These are phyloP conservation scores for Urophycis tenuis DNA, from an alignment of 2,797 vertebrate genomes.

Conservation along the genomic window DNA sequence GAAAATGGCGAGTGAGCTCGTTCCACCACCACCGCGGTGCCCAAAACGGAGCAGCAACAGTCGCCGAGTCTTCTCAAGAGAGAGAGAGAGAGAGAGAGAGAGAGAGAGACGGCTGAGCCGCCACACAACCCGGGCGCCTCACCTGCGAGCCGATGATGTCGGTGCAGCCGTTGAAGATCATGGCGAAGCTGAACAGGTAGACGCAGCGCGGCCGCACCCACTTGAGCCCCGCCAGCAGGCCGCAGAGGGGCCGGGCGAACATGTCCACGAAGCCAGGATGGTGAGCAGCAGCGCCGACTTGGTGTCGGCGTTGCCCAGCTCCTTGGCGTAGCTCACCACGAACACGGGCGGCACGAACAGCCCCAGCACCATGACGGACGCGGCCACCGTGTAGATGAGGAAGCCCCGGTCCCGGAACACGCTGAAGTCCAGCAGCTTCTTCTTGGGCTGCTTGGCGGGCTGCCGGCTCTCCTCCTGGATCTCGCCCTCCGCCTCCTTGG, in stretches of 20 bases:
- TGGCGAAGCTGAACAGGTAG: constrained; percentile 90
- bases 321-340: constrained; percentile 91
- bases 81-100: too few relatives aligned
- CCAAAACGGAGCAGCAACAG: too few relatives aligned
- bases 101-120: too few relatives aligned
- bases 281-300: constrained; percentile 86
- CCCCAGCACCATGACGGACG: constrained; percentile 92
- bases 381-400: constrained; percentile 81
- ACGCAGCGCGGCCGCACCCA: constrained; percentile 85
- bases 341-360: constrained; percentile 95
- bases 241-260: constrained; percentile 85
- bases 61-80: too few relatives aligned
- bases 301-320: constrained; percentile 80
- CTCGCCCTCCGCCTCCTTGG: constrained; percentile 25
- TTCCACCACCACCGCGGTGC: too few relatives aligned
- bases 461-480: constrained; percentile 31
- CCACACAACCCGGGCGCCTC: too few relatives aligned
- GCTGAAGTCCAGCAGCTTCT: constrained; percentile 82
- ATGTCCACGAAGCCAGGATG: constrained; percentile 90
- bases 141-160: constrained; percentile 82
- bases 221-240: constrained; percentile 79
- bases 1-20: too few relatives aligned
- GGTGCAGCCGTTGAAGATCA: constrained; percentile 87
- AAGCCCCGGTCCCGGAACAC: constrained; percentile 87
- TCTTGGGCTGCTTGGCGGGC: constrained; percentile 62